These are phyloP conservation scores for Tortrix viridana DNA, from an alignment of 2,888 invertebrate genomes.

Conservation along the genomic window DNA sequence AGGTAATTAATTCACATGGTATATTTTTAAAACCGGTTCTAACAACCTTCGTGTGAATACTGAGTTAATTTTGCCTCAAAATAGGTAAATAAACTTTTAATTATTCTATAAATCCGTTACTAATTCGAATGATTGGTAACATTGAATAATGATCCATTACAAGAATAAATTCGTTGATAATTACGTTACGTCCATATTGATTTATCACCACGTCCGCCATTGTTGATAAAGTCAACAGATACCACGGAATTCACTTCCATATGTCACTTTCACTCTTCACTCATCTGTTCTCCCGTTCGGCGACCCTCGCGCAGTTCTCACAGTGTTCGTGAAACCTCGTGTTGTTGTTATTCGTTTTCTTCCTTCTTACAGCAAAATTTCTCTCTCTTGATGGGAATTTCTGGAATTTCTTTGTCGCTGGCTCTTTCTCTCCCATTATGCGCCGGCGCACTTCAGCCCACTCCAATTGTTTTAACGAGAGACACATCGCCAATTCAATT, in stretches of 20 bases:
- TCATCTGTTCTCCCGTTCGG: constrained; percentile 60
- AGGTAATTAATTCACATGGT: too few species aligned
- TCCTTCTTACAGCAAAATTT: constrained; percentile 87
- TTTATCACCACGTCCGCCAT: too few species aligned
- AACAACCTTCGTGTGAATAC: background rate
- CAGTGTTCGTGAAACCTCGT: constrained; percentile 70
- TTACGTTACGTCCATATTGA: too few species aligned
- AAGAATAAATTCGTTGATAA: too few species aligned
- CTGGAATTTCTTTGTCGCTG: constrained; percentile 76
- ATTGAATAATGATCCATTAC: too few species aligned
- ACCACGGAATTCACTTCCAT: background rate
- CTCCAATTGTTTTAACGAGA: constrained; percentile 73
- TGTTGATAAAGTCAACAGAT: background rate
- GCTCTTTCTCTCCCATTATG: constrained; percentile 55
- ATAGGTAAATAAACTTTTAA: too few species aligned
- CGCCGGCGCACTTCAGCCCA: constrained; percentile 71
- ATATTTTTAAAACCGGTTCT: background rate
- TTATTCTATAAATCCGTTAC: too few species aligned
- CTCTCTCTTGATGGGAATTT: constrained; percentile 88
- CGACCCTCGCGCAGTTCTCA: constrained; percentile 67
- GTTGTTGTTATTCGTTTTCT: constrained; percentile 74
- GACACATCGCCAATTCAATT: constrained; percentile 58
- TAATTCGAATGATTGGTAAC: too few species aligned
- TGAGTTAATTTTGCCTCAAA: too few species aligned
- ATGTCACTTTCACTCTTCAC: constrained; percentile 2